phyloP scores from a whole-genome alignment of 2,113 vertebrate species.

The Rattus rattus region DNA sequence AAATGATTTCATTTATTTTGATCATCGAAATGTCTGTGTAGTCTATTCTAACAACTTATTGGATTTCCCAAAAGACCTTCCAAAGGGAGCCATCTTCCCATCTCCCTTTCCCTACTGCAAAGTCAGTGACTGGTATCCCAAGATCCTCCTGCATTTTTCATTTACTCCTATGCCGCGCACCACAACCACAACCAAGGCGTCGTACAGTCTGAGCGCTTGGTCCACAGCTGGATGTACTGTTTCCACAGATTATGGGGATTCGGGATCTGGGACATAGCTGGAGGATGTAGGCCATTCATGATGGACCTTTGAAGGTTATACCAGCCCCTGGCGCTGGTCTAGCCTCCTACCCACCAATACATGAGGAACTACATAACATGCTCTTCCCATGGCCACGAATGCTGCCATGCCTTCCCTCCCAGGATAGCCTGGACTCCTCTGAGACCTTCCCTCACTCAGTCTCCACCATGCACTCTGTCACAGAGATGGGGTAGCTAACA shows the following conservation, averaged over 20 bases:
- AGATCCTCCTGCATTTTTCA: constrained; percentile 21
- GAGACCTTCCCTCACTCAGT: neutral
- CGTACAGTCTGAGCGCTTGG: neutral
- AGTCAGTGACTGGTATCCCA: neutral
- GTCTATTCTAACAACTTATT: neutral
- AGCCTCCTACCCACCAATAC: neutral
- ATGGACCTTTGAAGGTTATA: neutral
- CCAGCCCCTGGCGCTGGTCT: neutral
- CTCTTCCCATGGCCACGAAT: no score
- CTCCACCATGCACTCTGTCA: neutral
- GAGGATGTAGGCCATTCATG: neutral
- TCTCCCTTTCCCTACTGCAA: neutral
- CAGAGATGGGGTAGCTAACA: neutral
- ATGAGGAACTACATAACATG: neutral
- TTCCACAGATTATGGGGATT: neutral
- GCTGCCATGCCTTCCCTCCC: neutral
- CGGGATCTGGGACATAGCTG: neutral
- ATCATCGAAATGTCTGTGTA: neutral
- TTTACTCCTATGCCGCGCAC: neutral
- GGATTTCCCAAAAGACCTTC: neutral
- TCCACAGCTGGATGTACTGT: no score
- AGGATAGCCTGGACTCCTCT: neutral
- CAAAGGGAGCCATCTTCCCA: neutral
- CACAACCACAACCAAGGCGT: neutral
- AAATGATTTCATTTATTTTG: neutral